Conservation (phyloP, 2,797 vertebrate species). For the Paguma larvata region DNA sequence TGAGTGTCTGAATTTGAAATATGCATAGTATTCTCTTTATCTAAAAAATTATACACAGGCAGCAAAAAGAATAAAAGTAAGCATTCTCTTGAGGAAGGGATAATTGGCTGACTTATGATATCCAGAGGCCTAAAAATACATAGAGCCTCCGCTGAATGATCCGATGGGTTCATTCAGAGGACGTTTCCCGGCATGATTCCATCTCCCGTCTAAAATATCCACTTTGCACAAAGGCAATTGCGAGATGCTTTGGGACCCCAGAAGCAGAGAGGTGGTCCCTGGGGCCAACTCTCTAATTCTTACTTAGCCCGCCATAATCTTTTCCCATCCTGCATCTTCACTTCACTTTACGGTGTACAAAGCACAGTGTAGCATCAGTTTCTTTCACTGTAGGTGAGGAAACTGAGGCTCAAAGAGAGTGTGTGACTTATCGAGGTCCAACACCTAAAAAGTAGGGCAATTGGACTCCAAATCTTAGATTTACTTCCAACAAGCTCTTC, state of each 20-base stretch:
- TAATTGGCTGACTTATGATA: not conserved
- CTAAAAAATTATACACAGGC: not conserved
- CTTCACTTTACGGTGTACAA: not conserved
- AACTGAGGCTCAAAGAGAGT: not conserved
- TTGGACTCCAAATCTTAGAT: not conserved
- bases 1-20: constrained; percentile 52
- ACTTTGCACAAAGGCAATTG: not conserved
- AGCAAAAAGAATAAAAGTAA: constrained; percentile 6
- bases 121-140: not conserved
- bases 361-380: not conserved
- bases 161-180: not conserved
- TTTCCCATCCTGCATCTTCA: not conserved
- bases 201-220: not conserved
- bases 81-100: not conserved
- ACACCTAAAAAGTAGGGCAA: not conserved
- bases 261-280: not conserved
- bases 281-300: not conserved
- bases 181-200: not conserved
- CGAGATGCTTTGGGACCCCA: not conserved
- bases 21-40: constrained; percentile 23
- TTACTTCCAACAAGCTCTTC: not conserved
- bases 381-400: not conserved
- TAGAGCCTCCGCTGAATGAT: not conserved
- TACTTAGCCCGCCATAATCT: not conserved
- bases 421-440: not conserved